A percentile compares a stretch with the other conserved stretches of the same genome.
Evolutionary conservation across 1,140 invertebrate genomes (phyloP).

Genomic region (Drosophila pallidifrons): DNA sequence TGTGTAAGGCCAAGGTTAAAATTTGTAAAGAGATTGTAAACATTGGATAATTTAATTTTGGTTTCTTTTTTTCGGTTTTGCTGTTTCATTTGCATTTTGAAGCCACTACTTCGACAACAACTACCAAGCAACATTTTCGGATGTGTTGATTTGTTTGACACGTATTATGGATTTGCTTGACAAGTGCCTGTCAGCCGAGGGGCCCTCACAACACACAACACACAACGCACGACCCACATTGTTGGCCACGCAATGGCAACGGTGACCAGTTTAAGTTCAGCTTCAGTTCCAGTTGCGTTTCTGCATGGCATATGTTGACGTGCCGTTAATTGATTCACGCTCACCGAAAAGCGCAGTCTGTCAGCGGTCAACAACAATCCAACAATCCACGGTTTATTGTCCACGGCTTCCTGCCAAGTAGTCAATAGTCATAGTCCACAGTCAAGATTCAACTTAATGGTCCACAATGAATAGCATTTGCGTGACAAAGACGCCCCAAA

Average conservation of each 20-base stretch:
- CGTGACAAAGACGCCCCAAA: conserved; percentile 69
- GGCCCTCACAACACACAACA: conserved; percentile 31
- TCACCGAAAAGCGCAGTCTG: conserved; percentile 30
- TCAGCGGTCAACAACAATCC: background rate
- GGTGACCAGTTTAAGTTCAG: background rate
- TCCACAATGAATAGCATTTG: conserved; percentile 59
- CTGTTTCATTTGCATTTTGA: conserved; percentile 72
- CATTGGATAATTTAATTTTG: conserved; percentile 73
- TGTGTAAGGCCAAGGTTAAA: conserved; percentile 79
- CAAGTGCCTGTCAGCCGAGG: conserved; percentile 69
- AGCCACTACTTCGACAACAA: no score
- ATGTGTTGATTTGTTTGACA: conserved; percentile 68
- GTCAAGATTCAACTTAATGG: conserved; percentile 23
- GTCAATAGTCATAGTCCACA: conserved; percentile 34
- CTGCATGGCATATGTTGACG: conserved; percentile 40
- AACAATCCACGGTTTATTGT: conserved; percentile 5
- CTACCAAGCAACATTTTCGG: conserved; percentile 19
- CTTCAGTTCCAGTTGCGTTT: conserved; percentile 25
- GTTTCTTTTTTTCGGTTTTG: conserved; percentile 53
- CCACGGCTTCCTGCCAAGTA: conserved; percentile 34
- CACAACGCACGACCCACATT: conserved; percentile 71
- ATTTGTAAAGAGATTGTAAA: conserved; percentile 83
- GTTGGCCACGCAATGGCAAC: conserved; percentile 21
- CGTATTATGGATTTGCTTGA: conserved; percentile 79
- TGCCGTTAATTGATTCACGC: conserved; percentile 77